Base-by-base conservation (phyloP, 2,113 vertebrate species). In the Corythornis vintsioides region DNA sequence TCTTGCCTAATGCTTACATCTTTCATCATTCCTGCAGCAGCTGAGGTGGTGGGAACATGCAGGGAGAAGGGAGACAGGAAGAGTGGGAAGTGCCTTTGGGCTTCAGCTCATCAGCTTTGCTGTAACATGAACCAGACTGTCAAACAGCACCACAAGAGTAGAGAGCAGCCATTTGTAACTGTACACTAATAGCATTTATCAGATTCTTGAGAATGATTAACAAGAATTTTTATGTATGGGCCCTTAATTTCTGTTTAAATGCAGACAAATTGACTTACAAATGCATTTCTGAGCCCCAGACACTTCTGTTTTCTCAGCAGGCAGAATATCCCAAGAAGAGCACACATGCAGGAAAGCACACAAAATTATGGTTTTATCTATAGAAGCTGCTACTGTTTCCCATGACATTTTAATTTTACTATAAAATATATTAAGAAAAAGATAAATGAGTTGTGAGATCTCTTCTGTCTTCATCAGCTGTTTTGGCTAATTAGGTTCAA, bases 401-500 rank as follows among this genome's bases (percentile, higher is more conserved):
- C n/a, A 12, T 64, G 21, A 38, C 1, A 31, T 85, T 89, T 94
- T 75, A 45, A 57, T 91, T 86, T 74, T 56, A 63, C 70, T 80
- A 38, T 60, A 42, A 89, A 90, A 77, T 83, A 87, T 13, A 15
- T 60, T 72, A 67, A 55, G 61, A 86, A 90, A 91, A 95, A 94
- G 86, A 86, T 60, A 67, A 88, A 92, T 86, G 33, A 83, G 18
- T 64, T 80, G 31, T 45, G 52, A 91, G 42, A 77, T 77, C n/a
- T 70, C 21, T 63, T 90, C 79, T 93, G 71, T 83, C 85, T 83
- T 91, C 72, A 83, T 85, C 84, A 63, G 75, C 40, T 89, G 78
- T 75, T 94, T 85, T 86, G 82, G 69, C 29, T 94, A 86, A 88
- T 93, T 91, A 86, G 9, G 28, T 67, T 90, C 74, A 83, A 91